Evolutionary conservation across 2,113 vertebrate species (phyloP), one percentile per base, ranked within the genome.

Genomic region (Dendrocopos noguchii): DNA sequence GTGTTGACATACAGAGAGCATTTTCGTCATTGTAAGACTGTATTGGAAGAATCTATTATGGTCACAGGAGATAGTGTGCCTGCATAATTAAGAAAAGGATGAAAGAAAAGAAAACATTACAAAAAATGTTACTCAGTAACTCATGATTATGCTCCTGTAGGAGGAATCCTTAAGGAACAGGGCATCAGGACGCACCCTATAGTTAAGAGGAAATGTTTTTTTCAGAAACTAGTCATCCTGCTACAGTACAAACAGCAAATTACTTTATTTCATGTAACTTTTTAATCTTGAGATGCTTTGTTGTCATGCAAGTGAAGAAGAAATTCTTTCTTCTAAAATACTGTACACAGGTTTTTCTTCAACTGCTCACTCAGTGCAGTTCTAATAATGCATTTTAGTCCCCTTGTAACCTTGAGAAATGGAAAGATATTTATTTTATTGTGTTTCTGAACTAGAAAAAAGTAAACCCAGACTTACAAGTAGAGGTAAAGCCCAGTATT

Each of bases 401-500:
- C 42, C 42, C 42, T 44, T 28, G 17, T 55, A 63, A 50, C 7
- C 6, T 70, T 72, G 15, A 81, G 28, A 52, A 65, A 42, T 55
- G 4, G 15, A 68, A 19, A 82, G 36, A 17, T 12, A 29, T 83
- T 56, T 78, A 18, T 71, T 74, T 87, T 1, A 28, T 53, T 39
- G 4, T 42, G 79, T 66, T 84, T 17, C 53, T 55, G 47, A 93
- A 94, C 87, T 95, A 99, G 99, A 99, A 99, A 98, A 99, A 99
- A 96, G 99, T 99, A 66, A 99, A 99, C 95, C 99, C 99, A 57
- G 99, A 99, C 74, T 98, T 99, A 76, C 99, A 99, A 98, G 99
- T 99, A 65, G 99, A 99, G 97, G 99, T 99, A 65, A 99, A 99
- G 68, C 99, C 99, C 39, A 99, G 99, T 95, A 99, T 99, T 97